Conservation (phyloP, 2,888 invertebrate species). For the Ophioninae sp. region DNA sequence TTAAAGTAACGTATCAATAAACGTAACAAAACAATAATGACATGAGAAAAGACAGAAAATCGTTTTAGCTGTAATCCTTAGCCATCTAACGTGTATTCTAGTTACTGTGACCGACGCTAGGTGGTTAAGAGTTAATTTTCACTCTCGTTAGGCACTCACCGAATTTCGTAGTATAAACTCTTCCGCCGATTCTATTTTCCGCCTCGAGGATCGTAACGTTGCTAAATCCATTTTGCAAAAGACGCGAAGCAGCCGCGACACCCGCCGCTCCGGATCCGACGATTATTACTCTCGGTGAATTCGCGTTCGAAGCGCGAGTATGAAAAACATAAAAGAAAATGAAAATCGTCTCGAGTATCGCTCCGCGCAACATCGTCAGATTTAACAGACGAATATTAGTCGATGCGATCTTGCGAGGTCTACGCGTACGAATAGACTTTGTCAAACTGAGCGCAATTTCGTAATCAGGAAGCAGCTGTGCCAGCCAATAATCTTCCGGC, state of each 20-base stretch:
- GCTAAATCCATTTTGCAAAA: slow-evolving; percentile 80
- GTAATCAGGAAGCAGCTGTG: slow-evolving; percentile 85
- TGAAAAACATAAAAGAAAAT: slow-evolving; percentile 21
- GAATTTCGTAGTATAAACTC: slow-evolving; percentile 78
- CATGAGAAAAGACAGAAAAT: too few relatives aligned
- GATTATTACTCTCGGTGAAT: slow-evolving; percentile 79
- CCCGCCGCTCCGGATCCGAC: slow-evolving; percentile 84
- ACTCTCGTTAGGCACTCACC: slow-evolving; percentile 74
- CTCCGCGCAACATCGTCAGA: slow-evolving; percentile 29
- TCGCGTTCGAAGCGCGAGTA: slow-evolving; percentile 1
- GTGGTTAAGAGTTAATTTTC: too few relatives aligned
- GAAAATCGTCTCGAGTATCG: slow-evolving; percentile 32
- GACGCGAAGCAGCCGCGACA: slow-evolving; percentile 82
- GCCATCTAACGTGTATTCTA: too few relatives aligned
- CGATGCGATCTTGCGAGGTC: slow-evolving; percentile 1
- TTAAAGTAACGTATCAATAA: not conserved
- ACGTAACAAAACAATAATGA: too few relatives aligned
- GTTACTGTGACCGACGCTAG: too few relatives aligned
- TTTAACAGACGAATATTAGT: slow-evolving; percentile 26
- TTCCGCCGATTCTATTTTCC: slow-evolving; percentile 81
- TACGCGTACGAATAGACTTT: slow-evolving; percentile 33
- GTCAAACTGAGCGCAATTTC: slow-evolving; percentile 82
- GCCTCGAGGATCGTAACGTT: slow-evolving; percentile 82
- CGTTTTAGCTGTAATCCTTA: too few relatives aligned
- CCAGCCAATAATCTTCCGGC: slow-evolving; percentile 29